These are phyloP conservation scores for Mantis religiosa DNA, from an alignment of 2,888 invertebrate species.

Conservation along the genomic window DNA sequence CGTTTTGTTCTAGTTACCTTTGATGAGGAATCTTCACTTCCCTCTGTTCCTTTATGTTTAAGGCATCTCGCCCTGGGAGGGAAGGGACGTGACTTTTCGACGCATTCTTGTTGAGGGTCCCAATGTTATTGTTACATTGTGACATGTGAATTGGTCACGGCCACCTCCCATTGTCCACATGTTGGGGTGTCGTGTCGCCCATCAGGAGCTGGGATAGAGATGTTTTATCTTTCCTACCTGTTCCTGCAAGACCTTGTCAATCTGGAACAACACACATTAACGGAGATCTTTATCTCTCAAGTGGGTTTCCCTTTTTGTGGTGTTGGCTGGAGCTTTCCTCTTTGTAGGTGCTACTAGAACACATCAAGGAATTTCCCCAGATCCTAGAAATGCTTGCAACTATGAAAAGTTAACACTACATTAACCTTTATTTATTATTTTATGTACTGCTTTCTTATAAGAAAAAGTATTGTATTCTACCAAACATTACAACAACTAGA, in stretches of 20 bases:
- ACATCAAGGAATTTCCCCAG: too few species aligned
- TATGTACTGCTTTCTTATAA: too few species aligned
- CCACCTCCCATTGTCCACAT: conserved; percentile 19
- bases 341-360: background rate
- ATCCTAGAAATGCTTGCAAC: too few species aligned
- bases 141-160: conserved; percentile 28
- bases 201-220: conserved; percentile 3
- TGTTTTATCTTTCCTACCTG: background rate
- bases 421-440: too few species aligned
- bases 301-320: background rate
- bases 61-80: background rate
- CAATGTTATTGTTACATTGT: conserved; percentile 26
- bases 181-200: conserved; percentile 20
- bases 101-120: conserved; percentile 18
- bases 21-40: background rate
- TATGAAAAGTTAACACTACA: too few species aligned
- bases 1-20: too few species aligned
- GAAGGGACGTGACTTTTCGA: conserved; percentile 26
- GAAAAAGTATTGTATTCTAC: too few species aligned
- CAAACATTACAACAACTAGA: too few species aligned
- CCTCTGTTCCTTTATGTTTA: background rate
- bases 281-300: background rate
- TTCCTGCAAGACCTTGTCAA: background rate
- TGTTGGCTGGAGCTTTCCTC: background rate
- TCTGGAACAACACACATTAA: background rate